Evolutionary conservation across 2,113 vertebrate genomes (phyloP).

Genomic region (Bambusicola thoracicus): DNA sequence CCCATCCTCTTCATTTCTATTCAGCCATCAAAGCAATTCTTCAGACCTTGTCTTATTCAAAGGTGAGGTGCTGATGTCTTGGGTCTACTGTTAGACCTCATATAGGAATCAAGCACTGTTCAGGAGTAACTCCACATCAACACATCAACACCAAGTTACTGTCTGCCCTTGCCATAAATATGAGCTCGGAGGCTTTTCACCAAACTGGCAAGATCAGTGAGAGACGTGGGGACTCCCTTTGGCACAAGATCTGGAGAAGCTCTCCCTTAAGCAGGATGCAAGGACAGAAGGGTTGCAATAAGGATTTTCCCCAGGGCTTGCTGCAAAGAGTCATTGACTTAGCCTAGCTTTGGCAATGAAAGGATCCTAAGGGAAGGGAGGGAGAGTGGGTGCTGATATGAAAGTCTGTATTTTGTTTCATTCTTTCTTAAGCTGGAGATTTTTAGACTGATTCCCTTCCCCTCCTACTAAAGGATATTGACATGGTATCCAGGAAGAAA

Average conservation of each 20-base stretch:
- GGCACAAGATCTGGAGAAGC: not conserved
- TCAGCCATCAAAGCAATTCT: not conserved
- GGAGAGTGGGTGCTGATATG: not conserved
- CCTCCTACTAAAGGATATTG: not conserved
- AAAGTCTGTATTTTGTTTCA: not conserved
- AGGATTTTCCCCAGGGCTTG: not conserved
- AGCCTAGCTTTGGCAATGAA: not conserved
- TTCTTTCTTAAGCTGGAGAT: not conserved
- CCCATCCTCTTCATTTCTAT: not conserved
- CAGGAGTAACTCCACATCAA: not conserved
- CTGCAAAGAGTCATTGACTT: fast-evolving
- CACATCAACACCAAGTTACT: not conserved
- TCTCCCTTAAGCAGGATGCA: not conserved
- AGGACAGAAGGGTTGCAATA: not conserved
- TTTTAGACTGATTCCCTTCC: not conserved
- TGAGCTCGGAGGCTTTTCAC: not conserved
- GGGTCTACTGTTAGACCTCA: fast-evolving
- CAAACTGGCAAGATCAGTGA: not conserved
- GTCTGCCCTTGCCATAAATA: not conserved
- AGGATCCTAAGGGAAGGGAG: not conserved
- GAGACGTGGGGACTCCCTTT: not conserved
- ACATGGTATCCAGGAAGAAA: not conserved
- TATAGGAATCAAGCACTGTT: not conserved
- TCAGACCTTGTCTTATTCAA: not conserved
- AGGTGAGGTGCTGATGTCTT: not conserved